Conservation (phyloP, 1,140 invertebrate genomes). For the Chrysomallon squamiferum region DNA sequence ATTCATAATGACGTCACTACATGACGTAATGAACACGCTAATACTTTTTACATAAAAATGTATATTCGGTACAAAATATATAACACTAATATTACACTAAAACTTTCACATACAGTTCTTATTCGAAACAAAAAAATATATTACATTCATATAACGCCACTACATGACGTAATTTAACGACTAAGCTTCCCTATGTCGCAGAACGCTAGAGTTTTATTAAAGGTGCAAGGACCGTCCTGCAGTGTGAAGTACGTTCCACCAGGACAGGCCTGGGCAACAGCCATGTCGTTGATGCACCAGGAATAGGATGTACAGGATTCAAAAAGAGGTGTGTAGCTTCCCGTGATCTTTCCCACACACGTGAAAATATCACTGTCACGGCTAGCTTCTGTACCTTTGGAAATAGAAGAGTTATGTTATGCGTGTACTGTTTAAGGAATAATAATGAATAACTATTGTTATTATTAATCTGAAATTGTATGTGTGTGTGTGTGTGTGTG, state of each 20-base stretch:
- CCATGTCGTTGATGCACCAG: neutral
- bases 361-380: neutral
- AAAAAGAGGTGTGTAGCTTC: neutral
- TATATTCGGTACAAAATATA: neutral
- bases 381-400: too few relatives aligned
- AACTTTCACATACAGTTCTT: neutral
- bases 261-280: neutral
- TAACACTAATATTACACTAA: neutral
- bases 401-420: too few relatives aligned
- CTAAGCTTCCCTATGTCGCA: neutral
- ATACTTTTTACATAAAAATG: too few relatives aligned
- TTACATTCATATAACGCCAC: too few relatives aligned
- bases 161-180: neutral
- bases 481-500: too few relatives aligned
- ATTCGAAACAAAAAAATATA: too few relatives aligned
- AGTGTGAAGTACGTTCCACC: neutral
- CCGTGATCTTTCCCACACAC: neutral
- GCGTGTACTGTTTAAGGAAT: too few relatives aligned
- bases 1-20: too few relatives aligned
- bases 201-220: neutral
- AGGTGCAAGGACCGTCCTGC: neutral
- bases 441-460: too few relatives aligned
- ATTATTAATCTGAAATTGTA: too few relatives aligned
- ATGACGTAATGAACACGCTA: too few relatives aligned
- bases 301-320: neutral